Evolutionary conservation across 2,113 vertebrate genomes (phyloP), one percentile per base, ranked within the genome.

Genomic region (Hypocryptadius cinnamomeus): DNA sequence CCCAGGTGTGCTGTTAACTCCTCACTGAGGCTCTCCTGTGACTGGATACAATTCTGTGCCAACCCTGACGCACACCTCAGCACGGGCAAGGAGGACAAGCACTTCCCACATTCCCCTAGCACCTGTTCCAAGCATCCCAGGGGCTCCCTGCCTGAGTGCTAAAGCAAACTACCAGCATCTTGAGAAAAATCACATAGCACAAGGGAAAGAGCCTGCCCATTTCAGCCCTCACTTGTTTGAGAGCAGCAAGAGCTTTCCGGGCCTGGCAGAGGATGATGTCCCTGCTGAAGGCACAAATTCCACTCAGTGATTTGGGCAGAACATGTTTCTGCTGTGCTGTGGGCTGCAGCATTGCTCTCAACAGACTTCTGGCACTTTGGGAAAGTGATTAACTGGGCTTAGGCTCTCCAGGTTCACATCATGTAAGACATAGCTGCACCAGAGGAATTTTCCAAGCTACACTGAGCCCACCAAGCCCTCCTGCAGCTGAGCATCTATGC

Each of bases 1-100:
- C 50, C 33, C 50, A 35, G 10, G 2, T 17, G 28, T 28, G 53
- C 28, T 19, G 7, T 31, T n/a, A 31, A 10, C 17, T 50, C 33
- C 25, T 64, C 50, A 19, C 17, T 53, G 44, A 63, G 16, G 13
- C n/a, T 70, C 5, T 59, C 15, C 37, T 56, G 27, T 23, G 18
- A 13, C 30, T 22, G 33, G 12, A 20, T 33, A 47, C 8, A 8
- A 5, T 23, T 13, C 53, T 47, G 35, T 64, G 66, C 35, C 39
- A 48, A 6, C 13, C 20, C 21, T 1, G 3, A 30, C 5, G 5
- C 7, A 3, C 31, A 16, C 2, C 37, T 31, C 57, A 51, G 56
- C 2, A 1, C 0, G 1, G 23, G 17, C 17, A 85, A 31, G 3
- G 18, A 89, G 27, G 33, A 68, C 0, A 5, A 84, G 33, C 25